Conservation (phyloP, 2,888 invertebrate species). For the Folsomia manolachei region DNA sequence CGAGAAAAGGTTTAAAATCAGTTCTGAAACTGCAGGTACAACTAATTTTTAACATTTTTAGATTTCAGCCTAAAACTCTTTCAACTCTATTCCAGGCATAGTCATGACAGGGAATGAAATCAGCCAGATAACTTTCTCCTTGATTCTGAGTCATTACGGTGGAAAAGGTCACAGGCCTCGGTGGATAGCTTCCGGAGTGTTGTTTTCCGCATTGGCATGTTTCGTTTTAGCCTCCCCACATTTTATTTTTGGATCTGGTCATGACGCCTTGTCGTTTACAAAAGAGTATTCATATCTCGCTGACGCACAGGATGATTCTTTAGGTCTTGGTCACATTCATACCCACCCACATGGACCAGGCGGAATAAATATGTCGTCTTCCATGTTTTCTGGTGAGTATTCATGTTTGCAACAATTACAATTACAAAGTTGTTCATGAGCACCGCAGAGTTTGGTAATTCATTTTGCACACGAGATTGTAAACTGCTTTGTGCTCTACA, state of each 20-base stretch:
- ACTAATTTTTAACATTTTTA: slow-evolving; percentile 2
- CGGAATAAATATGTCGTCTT: no score
- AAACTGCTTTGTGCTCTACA: no score
- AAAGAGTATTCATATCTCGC: slow-evolving; percentile 55
- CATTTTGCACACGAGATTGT: no score
- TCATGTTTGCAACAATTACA: neutral
- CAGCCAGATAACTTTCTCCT: slow-evolving; percentile 66
- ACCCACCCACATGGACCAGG: neutral
- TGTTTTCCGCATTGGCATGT: slow-evolving; percentile 61
- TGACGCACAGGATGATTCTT: neutral
- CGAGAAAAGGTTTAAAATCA: slow-evolving; percentile 70
- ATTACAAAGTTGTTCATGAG: no score
- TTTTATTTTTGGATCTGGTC: slow-evolving; percentile 67
- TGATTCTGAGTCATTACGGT: slow-evolving; percentile 67
- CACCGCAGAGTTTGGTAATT: no score
- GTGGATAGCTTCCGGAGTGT: slow-evolving; percentile 61
- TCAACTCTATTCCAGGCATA: slow-evolving; percentile 57
- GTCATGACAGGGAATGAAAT: slow-evolving; percentile 72
- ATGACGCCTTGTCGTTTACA: slow-evolving; percentile 64
- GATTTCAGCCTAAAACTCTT: neutral
- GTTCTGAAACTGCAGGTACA: slow-evolving; percentile 66
- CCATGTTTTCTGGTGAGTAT: neutral
- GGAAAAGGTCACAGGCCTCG: slow-evolving; percentile 69
- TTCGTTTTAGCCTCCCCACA: slow-evolving; percentile 68
- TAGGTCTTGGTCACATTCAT: no score